Base-by-base conservation (phyloP, 2,797 vertebrate species). In the Brachyrhaphis roseni region DNA sequence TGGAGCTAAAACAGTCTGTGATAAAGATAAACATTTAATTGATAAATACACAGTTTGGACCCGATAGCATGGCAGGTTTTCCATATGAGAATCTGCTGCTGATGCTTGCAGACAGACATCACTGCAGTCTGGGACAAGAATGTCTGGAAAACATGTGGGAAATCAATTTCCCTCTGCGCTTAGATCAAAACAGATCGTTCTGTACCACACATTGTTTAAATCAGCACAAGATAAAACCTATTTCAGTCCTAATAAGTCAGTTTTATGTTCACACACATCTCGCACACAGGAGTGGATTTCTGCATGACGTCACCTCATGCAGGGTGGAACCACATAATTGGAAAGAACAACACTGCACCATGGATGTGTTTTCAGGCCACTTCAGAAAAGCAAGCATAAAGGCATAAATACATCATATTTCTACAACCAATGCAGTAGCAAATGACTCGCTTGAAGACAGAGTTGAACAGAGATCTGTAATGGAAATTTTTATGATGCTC, bases 121-220 rank as follows among this genome's bases (percentile, higher is more conserved):
- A 41, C 74, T 90, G 80, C 84, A 92, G 84, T 92, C 86, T 92
- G 90, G 76, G 78, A 82, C 85, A 74, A 82, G 86, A 90, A 82
- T 78, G 72, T 89, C 81, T 18, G 15, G 86, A 87, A 86, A 86
- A 53, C 87, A 91, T 90, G 89, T 90, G 89, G 88, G 87, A 85
- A 91, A 92, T 89, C 78, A 80, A 84, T 91, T 90, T 89, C 76
- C 75, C 82, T 78, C 77, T 72, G 85, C 57, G 80, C 79, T 80
- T 82, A 64, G 84, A 82, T 87, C 87, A 86, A 77, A 90, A 87
- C 75, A 76, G 64, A 66, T 85, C 79, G 86, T 82, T 85, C 78
- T 83, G 83, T 84, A 77, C 82, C 84, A 84, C n/a, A 86, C 73
- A 36, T 83, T 83, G 83, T 87, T 80, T 78, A 87, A 86, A 87